Base-by-base conservation (phyloP, 2,113 vertebrate genomes). In the Daboia siamensis region DNA sequence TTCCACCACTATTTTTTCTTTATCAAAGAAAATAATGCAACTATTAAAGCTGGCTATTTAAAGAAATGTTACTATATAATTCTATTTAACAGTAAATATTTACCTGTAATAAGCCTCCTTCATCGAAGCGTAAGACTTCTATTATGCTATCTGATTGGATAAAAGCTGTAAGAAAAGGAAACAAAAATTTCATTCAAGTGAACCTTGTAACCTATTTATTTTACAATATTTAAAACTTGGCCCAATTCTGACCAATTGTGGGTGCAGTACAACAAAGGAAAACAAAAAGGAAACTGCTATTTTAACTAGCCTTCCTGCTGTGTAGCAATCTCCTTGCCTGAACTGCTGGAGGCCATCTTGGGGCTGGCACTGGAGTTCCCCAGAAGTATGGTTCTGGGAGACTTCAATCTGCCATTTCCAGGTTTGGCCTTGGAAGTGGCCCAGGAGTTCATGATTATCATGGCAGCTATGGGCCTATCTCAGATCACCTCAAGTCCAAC, bases 71-170 rank as follows among this genome's bases (percentile, higher is more conserved):
- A 86, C 64, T 39, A 61, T 90, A 26, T 85, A 74, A 48, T 90
- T 80, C 1, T n/a, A 33, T 57, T 61, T n/a, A 91, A 85, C 61
- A 57, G 6, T 88, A 20, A 61, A 48, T 86, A 93, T 96, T 94
- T 98, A 99, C 99, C 98, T 99, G 98, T 96, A 99, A 97, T 93
- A 99, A 97, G 93, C 98, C 98, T 97, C 99, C 99, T 95, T 99
- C 99, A 93, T 99, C 99, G 97, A 99, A 99, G 96, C 98, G 99
- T 46, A 99, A 98, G 95, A 99, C 98, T 98, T 99, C 99, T 98
- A 99, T 98, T 96, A 99, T 98, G 97, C 98, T 99, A 97, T 99
- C 99, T 46, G 99, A 99, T 96, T 99, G 99, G 96, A 99, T 99
- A 97, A 99, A 99, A 91, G 99, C 99, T 99, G 98, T 59, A 55